These are phyloP conservation scores for Bettongia penicillata DNA, from an alignment of 2,113 vertebrate genomes.

Conservation along the genomic window DNA sequence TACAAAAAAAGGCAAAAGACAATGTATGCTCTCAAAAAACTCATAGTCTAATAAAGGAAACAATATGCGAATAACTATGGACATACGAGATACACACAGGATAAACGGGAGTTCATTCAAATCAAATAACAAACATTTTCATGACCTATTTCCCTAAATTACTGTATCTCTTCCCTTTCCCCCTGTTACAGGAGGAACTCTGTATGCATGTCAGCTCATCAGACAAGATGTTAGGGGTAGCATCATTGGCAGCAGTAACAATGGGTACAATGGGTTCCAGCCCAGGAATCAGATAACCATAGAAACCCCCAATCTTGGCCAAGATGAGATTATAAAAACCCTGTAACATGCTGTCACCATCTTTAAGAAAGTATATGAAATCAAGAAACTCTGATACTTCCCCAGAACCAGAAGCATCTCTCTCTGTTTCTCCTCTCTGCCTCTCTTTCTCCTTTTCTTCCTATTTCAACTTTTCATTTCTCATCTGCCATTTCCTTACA, in stretches of 20 bases:
- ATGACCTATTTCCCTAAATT: neutral
- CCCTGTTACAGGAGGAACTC: neutral
- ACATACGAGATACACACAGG: neutral
- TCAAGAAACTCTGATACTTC: neutral
- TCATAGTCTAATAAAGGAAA: neutral
- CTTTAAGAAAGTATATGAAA: neutral
- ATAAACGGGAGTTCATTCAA: neutral
- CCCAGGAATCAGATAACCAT: neutral
- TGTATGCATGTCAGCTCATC: neutral
- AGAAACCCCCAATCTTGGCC: neutral
- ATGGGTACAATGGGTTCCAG: neutral
- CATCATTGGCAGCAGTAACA: neutral
- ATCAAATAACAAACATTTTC: neutral
- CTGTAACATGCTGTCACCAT: neutral
- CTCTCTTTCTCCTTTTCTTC: neutral
- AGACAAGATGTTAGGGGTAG: neutral
- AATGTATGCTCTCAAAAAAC: neutral
- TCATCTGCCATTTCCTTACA: neutral
- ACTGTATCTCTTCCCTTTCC: neutral
- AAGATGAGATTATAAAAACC: neutral
- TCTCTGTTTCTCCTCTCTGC: neutral
- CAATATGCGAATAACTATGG: neutral
- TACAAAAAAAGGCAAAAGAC: neutral
- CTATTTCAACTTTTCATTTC: neutral
- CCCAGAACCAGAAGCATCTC: neutral